Percentiles rank a stretch among this genome's conserved stretches.
Evolutionary conservation across 1,140 invertebrate species (phyloP).

Genomic region (Rhysida immarginata): DNA sequence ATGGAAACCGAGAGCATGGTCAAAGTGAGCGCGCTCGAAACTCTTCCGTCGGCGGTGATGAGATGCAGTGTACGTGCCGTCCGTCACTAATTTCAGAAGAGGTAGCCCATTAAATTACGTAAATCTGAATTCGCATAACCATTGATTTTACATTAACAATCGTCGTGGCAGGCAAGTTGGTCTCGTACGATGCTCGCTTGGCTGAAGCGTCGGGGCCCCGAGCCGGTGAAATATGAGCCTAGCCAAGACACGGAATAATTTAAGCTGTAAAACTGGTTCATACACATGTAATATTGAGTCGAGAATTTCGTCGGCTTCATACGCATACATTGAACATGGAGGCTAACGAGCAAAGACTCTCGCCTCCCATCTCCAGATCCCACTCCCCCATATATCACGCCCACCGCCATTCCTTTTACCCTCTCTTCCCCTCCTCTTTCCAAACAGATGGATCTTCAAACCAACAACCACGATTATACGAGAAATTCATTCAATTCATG

Average conservation of each 20-base stretch:
- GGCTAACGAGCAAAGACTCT: background rate
- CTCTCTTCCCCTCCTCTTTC: too few relatives aligned
- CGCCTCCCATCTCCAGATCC: background rate
- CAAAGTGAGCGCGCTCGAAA: too few relatives aligned
- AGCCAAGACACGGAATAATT: background rate
- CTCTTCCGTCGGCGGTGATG: too few relatives aligned
- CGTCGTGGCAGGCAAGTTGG: background rate
- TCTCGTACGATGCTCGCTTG: too few relatives aligned
- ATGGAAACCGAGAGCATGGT: too few relatives aligned
- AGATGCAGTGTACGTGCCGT: too few relatives aligned
- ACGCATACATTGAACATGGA: background rate
- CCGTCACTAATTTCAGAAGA: background rate
- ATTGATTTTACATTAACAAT: constrained; percentile 9
- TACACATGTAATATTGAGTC: background rate
- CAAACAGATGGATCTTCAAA: too few relatives aligned
- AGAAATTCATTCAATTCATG: too few relatives aligned
- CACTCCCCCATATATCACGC: background rate
- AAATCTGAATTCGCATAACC: constrained; percentile 7
- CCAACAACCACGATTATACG: too few relatives aligned
- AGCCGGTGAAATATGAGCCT: background rate
- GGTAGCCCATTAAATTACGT: background rate
- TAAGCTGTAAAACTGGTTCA: background rate
- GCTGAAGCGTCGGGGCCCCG: too few relatives aligned
- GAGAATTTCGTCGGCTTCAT: background rate
- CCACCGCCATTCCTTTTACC: background rate